A percentile compares a stretch with the other conserved stretches of the same genome.
phyloP scores from a whole-genome alignment of 1,140 invertebrate species.

The Hypsibius dujardini region DNA sequence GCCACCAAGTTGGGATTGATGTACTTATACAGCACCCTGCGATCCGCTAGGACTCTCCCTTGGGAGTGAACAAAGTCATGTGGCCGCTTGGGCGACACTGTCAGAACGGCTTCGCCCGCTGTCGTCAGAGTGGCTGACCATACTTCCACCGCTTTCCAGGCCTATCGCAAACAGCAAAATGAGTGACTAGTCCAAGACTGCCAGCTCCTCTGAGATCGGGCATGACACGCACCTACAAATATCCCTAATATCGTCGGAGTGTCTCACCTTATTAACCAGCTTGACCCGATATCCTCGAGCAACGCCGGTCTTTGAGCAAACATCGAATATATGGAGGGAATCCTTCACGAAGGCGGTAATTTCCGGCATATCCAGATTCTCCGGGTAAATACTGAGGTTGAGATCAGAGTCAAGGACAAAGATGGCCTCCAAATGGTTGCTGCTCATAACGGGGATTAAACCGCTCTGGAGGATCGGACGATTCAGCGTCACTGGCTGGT shows the following conservation, averaged over 20 bases:
- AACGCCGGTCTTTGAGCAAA: conserved; percentile 28
- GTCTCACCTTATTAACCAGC: conserved; percentile 40
- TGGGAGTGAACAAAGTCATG: conserved; percentile 82
- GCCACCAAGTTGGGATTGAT: conserved; percentile 89
- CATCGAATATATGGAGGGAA: conserved; percentile 40
- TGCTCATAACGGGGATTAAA: conserved; percentile 45
- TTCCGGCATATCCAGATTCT: conserved; percentile 1
- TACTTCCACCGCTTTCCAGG: conserved; percentile 17
- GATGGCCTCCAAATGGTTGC: conserved; percentile 54
- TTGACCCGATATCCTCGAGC: conserved; percentile 31
- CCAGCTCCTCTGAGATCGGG: too few species aligned
- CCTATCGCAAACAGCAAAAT: conserved; percentile 17
- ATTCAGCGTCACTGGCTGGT: conserved; percentile 39
- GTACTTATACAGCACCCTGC: conserved; percentile 94
- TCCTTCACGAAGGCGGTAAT: conserved; percentile 33
- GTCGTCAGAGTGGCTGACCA: not conserved
- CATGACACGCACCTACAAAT: conserved; percentile 10
- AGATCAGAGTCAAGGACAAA: conserved; percentile 55
- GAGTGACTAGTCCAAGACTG: not conserved
- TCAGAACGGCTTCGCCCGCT: conserved; percentile 16
- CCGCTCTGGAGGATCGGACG: conserved; percentile 48
- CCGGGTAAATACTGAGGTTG: conserved; percentile 33
- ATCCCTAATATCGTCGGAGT: conserved; percentile 20
- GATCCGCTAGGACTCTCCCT: conserved; percentile 77
- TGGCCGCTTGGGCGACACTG: conserved; percentile 48